These are phyloP conservation scores for Drosophila putrida DNA, from an alignment of 2,888 invertebrate genomes.

Conservation along the genomic window DNA sequence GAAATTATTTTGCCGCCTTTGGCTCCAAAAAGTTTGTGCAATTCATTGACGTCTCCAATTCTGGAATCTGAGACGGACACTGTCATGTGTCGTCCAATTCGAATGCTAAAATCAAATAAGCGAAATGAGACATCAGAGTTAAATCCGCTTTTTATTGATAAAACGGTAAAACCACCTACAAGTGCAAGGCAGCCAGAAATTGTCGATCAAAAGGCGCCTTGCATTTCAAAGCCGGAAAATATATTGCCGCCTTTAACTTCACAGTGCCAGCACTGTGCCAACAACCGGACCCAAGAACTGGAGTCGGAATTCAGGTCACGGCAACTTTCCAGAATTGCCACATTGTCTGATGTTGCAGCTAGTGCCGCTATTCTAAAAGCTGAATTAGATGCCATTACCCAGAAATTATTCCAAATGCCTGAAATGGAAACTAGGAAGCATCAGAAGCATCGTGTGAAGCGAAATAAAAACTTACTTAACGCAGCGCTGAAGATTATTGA, in stretches of 20 bases:
- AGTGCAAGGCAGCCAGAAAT: background rate
- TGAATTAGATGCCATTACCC: background rate
- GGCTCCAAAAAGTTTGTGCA: no score
- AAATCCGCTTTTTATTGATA: no score
- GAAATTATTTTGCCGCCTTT: background rate
- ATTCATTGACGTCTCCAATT: no score
- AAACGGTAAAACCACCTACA: no score
- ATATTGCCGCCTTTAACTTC: background rate
- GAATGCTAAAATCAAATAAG: background rate
- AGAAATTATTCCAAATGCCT: background rate
- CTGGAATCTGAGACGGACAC: no score
- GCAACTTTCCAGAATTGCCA: background rate
- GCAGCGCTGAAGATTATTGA: background rate
- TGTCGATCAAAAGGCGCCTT: no score
- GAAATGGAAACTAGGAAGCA: background rate
- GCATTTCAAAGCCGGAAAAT: background rate
- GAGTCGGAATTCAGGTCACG: background rate
- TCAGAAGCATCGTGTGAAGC: background rate
- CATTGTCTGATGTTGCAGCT: background rate
- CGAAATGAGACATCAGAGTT: background rate
- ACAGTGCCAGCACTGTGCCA: background rate
- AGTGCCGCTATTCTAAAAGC: background rate
- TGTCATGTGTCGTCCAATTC: no score
- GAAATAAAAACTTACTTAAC: background rate
- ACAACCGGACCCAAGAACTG: background rate